Evolutionary conservation across 2,113 vertebrate species (phyloP), one percentile per base, ranked within the genome.

Genomic region (Corydoras maculifer): DNA sequence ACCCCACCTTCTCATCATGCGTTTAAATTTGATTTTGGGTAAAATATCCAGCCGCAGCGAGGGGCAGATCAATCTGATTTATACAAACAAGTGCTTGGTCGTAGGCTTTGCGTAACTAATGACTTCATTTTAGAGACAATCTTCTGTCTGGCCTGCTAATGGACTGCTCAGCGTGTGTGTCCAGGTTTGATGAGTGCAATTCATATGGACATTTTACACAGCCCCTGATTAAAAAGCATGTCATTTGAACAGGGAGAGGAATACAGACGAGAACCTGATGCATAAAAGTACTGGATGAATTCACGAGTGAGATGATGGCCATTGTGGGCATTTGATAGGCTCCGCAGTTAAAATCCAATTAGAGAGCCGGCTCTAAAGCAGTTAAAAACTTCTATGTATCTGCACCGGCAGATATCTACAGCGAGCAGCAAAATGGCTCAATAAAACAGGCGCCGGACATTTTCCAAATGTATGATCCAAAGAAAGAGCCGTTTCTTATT

Each of bases 41-140:
- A 75, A 84, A 82, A 84, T 82, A 84, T 88, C 84, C 81, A 82
- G 83, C 84, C 83, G 76, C 76, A 79, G 81, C 80, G 70, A 65
- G 58, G 59, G 58, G 79, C 80, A 82, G 86, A 85, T 83, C 81
- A 79, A 85, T 83, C 83, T 79, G 84, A 82, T 85, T 87, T 85
- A 86, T 83, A 83, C 84, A 87, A 80, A 88, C 85, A 89, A 86
- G 87, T 80, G 81, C 84, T 89, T 71, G 83, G 87, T 88, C 84
- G 85, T 86, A 85, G 85, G 84, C 83, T 91, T 86, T 90, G 87
- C 84, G 82, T 88, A 87, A 88, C 89, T 91, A 90, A 91, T 88
- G 86, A 81, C 84, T 89, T 88, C 84, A 87, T 89, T 90, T 89
- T 84, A 82, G 76, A 84, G 81, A 83, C 86, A 84, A 89, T 90